phyloP scores from a whole-genome alignment of 1,140 invertebrate genomes.

The Trypoxylus dichotomus region DNA sequence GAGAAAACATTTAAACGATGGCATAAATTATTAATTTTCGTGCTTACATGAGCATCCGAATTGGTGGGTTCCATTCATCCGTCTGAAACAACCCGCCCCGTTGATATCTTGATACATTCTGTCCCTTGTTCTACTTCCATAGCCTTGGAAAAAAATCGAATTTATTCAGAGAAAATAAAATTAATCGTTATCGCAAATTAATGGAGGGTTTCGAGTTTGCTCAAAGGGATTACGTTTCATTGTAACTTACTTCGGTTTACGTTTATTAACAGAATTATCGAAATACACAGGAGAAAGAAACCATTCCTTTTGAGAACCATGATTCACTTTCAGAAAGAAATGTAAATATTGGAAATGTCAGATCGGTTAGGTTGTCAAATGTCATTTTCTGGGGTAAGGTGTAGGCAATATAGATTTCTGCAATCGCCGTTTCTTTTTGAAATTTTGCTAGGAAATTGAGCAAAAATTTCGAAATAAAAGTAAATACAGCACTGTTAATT shows the following conservation, averaged over 20 bases:
- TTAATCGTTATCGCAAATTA: no score
- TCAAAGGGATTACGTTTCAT: no score
- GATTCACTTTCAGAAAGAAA: background rate
- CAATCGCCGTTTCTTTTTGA: no score
- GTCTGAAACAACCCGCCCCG: constrained; percentile 78
- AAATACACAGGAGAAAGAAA: no score
- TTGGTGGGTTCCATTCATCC: constrained; percentile 90
- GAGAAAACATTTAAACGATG: constrained; percentile 26
- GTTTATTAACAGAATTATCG: background rate
- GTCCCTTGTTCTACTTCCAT: constrained; percentile 61
- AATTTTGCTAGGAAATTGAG: no score
- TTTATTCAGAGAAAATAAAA: no score
- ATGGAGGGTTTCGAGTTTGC: no score
- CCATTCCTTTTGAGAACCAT: no score
- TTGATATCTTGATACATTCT: constrained; percentile 80
- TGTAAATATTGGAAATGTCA: background rate
- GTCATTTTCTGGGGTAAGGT: background rate
- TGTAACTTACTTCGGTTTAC: background rate
- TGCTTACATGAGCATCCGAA: constrained; percentile 85
- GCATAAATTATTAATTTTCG: background rate
- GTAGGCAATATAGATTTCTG: background rate
- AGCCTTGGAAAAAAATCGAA: background rate
- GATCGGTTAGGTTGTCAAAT: background rate
- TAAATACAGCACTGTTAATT: no score
- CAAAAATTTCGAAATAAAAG: no score